phyloP scores from a whole-genome alignment of 2,797 vertebrate species.

The Rhabdophis nuchalis region DNA sequence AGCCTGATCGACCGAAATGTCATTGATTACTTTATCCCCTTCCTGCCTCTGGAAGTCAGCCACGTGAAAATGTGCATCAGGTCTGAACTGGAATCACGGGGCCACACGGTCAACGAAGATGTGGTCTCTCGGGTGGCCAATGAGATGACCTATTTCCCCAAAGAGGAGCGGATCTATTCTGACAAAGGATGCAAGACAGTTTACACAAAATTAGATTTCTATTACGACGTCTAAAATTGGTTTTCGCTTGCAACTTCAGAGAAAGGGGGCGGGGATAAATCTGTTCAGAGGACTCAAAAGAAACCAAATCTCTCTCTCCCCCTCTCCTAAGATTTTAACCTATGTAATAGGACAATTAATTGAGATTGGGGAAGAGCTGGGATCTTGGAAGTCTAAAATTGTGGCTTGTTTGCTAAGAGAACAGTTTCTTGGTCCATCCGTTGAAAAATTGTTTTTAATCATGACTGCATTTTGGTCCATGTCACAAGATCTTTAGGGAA shows the following conservation, averaged over 20 bases:
- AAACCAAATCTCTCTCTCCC: neutral
- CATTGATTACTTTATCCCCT: constrained; percentile 93
- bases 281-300: constrained; percentile 19
- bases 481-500: accelerated
- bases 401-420: neutral
- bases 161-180: constrained; percentile 83
- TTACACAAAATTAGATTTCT: constrained; percentile 85
- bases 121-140: constrained; percentile 75
- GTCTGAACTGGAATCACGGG: constrained; percentile 76
- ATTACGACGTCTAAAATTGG: constrained; percentile 67
- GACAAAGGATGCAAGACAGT: constrained; percentile 94
- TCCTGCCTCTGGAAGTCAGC: constrained; percentile 88
- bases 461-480: neutral
- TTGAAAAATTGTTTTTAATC: constrained; percentile 27
- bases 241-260: neutral
- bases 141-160: constrained; percentile 88
- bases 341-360: neutral
- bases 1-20: constrained; percentile 89
- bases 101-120: constrained; percentile 51
- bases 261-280: neutral
- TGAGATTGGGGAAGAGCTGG: neutral
- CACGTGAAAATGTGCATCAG: constrained; percentile 86
- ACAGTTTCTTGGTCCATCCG: neutral
- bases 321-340: neutral
- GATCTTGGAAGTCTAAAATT: too few species aligned